phyloP scores from a whole-genome alignment of 2,888 invertebrate species.

The Trissonchulus latispiculum region DNA sequence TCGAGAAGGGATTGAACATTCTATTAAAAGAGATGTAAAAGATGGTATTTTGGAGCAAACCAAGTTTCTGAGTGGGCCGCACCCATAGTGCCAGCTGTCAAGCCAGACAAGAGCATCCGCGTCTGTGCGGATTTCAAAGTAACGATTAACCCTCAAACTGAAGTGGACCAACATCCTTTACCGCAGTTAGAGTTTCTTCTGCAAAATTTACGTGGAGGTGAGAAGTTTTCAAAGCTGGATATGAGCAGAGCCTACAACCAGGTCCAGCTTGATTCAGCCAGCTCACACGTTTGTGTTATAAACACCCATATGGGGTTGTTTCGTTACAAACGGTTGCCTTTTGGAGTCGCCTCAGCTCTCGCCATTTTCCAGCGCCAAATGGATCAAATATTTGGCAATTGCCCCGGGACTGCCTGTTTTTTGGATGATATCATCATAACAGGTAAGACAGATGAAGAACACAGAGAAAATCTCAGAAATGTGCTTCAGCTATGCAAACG shows the following conservation, averaged over 20 bases:
- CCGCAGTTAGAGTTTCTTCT: constrained; percentile 26
- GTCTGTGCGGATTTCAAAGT: constrained; percentile 34
- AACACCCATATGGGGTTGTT: constrained; percentile 32
- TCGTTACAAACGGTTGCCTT: constrained; percentile 30
- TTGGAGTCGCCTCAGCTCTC: constrained; percentile 30
- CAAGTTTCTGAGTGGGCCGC: constrained; percentile 29
- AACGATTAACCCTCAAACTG: constrained; percentile 27
- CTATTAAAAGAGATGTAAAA: neutral
- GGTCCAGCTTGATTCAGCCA: constrained; percentile 26
- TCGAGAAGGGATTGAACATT: neutral
- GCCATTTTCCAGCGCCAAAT: constrained; percentile 31
- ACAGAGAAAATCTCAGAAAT: neutral
- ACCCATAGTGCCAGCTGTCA: constrained; percentile 32
- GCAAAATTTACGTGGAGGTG: constrained; percentile 24
- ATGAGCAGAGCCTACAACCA: constrained; percentile 32
- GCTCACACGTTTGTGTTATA: constrained; percentile 27
- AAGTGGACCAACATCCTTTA: constrained; percentile 26
- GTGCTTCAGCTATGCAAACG: neutral
- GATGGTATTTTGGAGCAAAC: neutral
- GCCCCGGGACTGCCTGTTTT: constrained; percentile 22
- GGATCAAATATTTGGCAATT: constrained; percentile 29
- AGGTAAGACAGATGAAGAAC: neutral
- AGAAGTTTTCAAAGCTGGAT: constrained; percentile 31
- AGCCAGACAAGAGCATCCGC: constrained; percentile 28
- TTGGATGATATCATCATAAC: constrained; percentile 27